Conservation (phyloP, 2,113 vertebrate species). For the Setophaga coronata region DNA sequence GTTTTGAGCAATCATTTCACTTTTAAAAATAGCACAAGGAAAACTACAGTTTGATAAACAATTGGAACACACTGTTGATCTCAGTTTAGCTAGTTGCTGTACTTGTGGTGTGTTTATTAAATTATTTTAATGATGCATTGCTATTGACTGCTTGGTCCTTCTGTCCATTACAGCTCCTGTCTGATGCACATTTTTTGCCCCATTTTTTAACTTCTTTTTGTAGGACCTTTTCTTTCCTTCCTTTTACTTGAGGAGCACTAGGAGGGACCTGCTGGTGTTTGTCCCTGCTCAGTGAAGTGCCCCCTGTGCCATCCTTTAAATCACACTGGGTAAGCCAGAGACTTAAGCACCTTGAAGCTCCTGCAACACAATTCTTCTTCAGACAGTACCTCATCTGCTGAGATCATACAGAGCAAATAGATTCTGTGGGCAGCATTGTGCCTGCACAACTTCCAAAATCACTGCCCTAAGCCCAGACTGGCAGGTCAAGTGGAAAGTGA, state of each 20-base stretch:
- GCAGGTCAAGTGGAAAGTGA: not conserved
- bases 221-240: not conserved
- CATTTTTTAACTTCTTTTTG: not conserved
- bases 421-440: not conserved
- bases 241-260: not conserved
- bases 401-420: not conserved
- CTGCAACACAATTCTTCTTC: slow-evolving; percentile 31
- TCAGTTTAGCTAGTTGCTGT: not conserved
- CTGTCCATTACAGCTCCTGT: not conserved
- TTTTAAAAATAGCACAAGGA: not conserved
- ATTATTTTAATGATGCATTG: not conserved
- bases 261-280: not conserved
- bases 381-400: not conserved
- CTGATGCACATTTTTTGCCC: not conserved
- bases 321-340: not conserved
- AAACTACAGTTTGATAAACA: not conserved
- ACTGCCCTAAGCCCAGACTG: not conserved
- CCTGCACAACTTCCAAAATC: not conserved
- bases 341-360: slow-evolving; percentile 15
- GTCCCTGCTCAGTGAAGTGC: slow-evolving; percentile 15
- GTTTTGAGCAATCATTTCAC: not conserved
- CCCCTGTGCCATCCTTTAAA: not conserved
- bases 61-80: not conserved
- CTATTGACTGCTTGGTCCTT: not conserved
- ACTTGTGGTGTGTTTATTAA: not conserved